Evolutionary conservation across 2,797 vertebrate genomes (phyloP).

Genomic region (Microhierax caerulescens): DNA sequence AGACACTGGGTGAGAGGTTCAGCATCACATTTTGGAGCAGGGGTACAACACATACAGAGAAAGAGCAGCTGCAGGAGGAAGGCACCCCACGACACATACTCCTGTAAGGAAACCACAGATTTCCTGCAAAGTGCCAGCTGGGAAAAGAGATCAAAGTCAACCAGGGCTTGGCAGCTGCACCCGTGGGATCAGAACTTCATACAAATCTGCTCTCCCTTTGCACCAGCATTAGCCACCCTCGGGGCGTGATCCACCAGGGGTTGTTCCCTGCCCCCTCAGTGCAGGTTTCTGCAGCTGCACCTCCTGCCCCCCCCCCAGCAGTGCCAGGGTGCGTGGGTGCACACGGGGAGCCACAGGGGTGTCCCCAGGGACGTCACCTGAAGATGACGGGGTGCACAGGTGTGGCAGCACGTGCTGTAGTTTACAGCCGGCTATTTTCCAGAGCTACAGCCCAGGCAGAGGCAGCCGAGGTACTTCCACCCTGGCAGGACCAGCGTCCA

Average conservation of each 20-base stretch:
- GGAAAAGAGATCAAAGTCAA: background rate
- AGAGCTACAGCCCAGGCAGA: rapidly evolving
- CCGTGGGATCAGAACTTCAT: background rate
- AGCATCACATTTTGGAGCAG: background rate
- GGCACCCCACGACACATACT: background rate
- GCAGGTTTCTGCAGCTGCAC: background rate
- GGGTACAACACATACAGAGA: background rate
- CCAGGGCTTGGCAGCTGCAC: background rate
- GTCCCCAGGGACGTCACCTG: background rate
- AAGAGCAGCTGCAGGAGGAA: background rate
- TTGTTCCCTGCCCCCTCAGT: rapidly evolving
- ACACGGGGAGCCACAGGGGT: rapidly evolving
- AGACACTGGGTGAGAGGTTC: background rate
- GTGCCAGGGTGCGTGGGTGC: rapidly evolving
- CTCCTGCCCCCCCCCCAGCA: background rate
- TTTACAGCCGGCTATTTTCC: background rate
- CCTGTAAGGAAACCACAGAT: background rate
- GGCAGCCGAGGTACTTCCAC: rapidly evolving
- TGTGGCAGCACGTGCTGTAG: rapidly evolving
- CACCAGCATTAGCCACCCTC: background rate
- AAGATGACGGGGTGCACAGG: rapidly evolving
- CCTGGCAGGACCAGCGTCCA: background rate
- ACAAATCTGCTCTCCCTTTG: rapidly evolving
- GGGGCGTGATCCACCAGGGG: background rate
- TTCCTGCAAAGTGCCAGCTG: constrained; percentile 8